Evolutionary conservation across 2,113 vertebrate genomes (phyloP).

Genomic region (Elaphurus davidianus): DNA sequence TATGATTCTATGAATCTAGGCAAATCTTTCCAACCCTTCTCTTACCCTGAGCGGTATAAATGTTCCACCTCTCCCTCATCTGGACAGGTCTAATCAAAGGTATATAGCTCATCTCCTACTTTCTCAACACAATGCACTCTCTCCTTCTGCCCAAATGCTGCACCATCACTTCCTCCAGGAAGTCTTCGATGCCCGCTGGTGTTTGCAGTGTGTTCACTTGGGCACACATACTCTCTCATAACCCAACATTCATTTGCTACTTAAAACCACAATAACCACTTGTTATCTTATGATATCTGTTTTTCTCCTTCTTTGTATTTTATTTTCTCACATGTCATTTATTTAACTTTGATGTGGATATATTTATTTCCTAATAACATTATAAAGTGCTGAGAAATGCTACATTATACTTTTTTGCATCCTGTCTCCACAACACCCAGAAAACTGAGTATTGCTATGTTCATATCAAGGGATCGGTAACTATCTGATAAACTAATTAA

Average conservation of each 20-base stretch:
- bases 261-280: background rate
- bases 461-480: background rate
- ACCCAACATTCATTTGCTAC: background rate
- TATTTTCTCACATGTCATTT: background rate
- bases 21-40: background rate
- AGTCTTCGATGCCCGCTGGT: background rate
- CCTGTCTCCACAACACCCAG: background rate
- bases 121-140: background rate
- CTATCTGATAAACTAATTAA: conserved; percentile 6
- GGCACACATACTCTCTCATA: background rate
- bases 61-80: background rate
- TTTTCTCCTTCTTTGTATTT: background rate
- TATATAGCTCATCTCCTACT: background rate
- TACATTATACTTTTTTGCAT: background rate
- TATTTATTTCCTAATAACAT: background rate
- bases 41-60: background rate
- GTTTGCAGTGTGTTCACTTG: background rate
- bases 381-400: background rate
- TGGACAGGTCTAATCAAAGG: background rate
- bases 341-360: background rate
- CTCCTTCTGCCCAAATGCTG: background rate
- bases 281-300: background rate
- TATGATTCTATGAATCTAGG: background rate
- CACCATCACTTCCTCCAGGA: background rate
- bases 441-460: background rate